Conservation (phyloP, 2,888 invertebrate genomes). For the Candidula unifasciata region DNA sequence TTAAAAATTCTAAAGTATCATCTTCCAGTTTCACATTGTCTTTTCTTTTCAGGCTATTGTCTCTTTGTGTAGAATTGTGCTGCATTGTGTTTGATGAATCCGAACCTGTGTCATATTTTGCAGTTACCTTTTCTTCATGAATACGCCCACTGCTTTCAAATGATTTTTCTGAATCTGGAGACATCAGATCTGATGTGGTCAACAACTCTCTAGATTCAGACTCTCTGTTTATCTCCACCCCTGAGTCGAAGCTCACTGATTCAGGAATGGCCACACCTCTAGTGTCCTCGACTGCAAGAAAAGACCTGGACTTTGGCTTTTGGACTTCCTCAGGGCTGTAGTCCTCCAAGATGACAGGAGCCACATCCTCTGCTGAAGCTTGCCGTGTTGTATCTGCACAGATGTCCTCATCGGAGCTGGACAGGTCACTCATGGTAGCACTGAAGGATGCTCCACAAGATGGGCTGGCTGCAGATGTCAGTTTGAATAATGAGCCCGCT, state of each 20-base stretch:
- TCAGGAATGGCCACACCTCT: slow-evolving; percentile 35
- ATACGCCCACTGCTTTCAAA: neutral
- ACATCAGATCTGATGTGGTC: neutral
- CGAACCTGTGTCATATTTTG: too few species aligned
- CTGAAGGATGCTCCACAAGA: neutral
- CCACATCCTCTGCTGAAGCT: neutral
- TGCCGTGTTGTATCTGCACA: neutral
- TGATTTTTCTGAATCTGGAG: slow-evolving; percentile 18
- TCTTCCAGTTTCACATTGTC: neutral
- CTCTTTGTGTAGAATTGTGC: neutral
- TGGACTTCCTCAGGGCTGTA: slow-evolving; percentile 31
- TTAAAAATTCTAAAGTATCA: neutral
- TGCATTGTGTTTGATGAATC: neutral
- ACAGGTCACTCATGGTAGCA: slow-evolving; percentile 38
- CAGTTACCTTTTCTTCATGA: neutral
- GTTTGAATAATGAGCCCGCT: slow-evolving; percentile 20
- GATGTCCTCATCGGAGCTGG: slow-evolving; percentile 48
- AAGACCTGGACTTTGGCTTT: neutral
- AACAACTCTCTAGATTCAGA: slow-evolving; percentile 33
- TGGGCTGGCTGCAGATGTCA: neutral
- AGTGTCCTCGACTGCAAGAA: neutral
- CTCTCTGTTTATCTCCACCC: slow-evolving; percentile 42
- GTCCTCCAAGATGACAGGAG: slow-evolving; percentile 45
- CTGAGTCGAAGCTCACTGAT: slow-evolving; percentile 48
- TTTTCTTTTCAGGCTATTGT: neutral